Conservation (phyloP, 2,888 invertebrate species). For the Caenorhabditis auriculariae region DNA sequence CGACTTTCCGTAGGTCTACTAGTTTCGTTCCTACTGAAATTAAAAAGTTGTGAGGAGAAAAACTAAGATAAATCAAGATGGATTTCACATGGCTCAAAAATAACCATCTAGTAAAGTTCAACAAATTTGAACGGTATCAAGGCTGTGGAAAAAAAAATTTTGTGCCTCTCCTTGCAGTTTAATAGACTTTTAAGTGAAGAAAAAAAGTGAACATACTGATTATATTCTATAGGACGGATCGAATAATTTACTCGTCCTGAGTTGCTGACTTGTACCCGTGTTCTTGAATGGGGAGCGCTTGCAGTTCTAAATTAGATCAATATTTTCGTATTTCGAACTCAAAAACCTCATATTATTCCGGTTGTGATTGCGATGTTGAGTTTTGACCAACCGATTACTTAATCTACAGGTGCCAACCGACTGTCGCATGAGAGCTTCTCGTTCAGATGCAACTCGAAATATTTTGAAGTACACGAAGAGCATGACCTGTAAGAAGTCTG, state of each 20-base stretch:
- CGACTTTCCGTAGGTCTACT: too few species aligned
- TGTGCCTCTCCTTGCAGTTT: conserved; percentile 17
- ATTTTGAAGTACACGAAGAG: conserved; percentile 65
- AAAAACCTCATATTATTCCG: conserved; percentile 1
- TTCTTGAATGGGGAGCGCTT: conserved; percentile 43
- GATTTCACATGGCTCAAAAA: too few species aligned
- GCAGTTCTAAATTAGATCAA: conserved; percentile 32
- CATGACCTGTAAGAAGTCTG: conserved; percentile 61
- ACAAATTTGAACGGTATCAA: background rate
- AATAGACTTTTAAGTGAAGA: background rate
- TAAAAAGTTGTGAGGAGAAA: too few species aligned
- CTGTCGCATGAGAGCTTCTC: conserved; percentile 60
- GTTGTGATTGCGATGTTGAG: conserved; percentile 42
- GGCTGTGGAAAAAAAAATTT: too few species aligned
- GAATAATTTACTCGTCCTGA: conserved; percentile 43
- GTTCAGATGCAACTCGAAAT: conserved; percentile 61
- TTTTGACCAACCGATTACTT: conserved; percentile 52
- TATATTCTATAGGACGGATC: conserved; percentile 43
- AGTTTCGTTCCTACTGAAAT: too few species aligned
- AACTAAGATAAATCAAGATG: too few species aligned
- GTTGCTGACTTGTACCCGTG: conserved; percentile 38
- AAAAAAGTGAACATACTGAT: conserved; percentile 3
- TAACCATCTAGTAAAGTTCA: too few species aligned
- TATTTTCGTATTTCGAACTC: conserved; percentile 7
- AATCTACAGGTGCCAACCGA: conserved; percentile 61